Evolutionary conservation across 1,140 invertebrate species (phyloP), one percentile per base, ranked within the genome.

Genomic region (Trachelipus rathkii): DNA sequence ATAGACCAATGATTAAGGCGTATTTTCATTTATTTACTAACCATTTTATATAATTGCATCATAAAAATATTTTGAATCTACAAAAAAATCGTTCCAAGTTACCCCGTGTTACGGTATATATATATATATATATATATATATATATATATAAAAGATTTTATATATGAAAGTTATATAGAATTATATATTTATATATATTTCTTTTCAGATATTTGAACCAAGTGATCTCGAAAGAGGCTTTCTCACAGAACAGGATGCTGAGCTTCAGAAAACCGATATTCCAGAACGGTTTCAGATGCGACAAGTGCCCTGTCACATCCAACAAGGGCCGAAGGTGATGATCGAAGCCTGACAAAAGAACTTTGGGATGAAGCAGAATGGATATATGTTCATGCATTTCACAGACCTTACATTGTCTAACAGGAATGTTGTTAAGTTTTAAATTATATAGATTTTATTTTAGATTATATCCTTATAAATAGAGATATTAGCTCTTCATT

Each of bases 341-440:
- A 88, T 72, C 72, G 77, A 15, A 67, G 77, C 15, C 69, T 75
- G 10, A 76, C 76, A 19, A 84, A 84, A n/a, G 96, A 99, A 85
- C 84, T 99, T 3, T 92, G 96, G 66, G 91, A 95, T 74, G 98
- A 99, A 86, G 93, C 97, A 0, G 92, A 96, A 82, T 99, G 97
- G 97, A 98, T 99, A 68, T 97, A 96, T 84, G 92, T 94, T 78
- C 92, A 96, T 83, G 95, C 94, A 0, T 99, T 99, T 86, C 90
- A 89, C 76, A 92, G 92, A 76, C 89, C 90, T 0, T 90, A 92
- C 0, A 89, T 96, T 0, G 95, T 94, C 0, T 87, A 89, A 76
- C 92, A 94, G 86, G 92, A 77, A 83, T 73, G 19, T 60, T 60
- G 50, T 8, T 13, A 60, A 60, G 1, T 67, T 23, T 67, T 67